phyloP scores from a whole-genome alignment of 2,888 invertebrate genomes.

The Andrena chrysosceles region DNA sequence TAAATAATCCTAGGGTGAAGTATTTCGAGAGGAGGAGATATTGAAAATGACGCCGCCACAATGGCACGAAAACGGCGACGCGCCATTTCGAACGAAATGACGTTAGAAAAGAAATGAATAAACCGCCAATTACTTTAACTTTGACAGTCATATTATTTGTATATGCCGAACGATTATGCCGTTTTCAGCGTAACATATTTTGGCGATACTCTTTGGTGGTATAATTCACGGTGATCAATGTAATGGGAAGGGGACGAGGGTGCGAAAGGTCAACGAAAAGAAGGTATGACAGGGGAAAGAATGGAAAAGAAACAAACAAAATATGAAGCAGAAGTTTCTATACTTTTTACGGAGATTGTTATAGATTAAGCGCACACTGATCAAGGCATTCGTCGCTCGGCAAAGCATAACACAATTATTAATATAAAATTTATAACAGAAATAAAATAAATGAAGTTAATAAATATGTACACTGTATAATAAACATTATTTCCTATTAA shows the following conservation, averaged over 20 bases:
- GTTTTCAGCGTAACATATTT: slow-evolving; percentile 84
- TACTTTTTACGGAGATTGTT: slow-evolving; percentile 85
- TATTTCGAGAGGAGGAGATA: slow-evolving; percentile 69
- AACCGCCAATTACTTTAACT: slow-evolving; percentile 84
- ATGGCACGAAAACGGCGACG: slow-evolving; percentile 61
- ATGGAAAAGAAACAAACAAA: slow-evolving; percentile 72
- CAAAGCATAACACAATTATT: slow-evolving; percentile 84
- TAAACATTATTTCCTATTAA: slow-evolving; percentile 85
- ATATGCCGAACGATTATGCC: slow-evolving; percentile 85
- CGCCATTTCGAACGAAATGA: slow-evolving; percentile 60
- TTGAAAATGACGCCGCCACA: slow-evolving; percentile 53
- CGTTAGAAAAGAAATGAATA: slow-evolving; percentile 72
- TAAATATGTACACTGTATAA: slow-evolving; percentile 85
- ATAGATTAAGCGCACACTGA: slow-evolving; percentile 85
- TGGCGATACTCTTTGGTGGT: slow-evolving; percentile 83
- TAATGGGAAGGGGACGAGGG: slow-evolving; percentile 64
- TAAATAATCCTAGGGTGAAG: slow-evolving; percentile 79
- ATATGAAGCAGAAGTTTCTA: slow-evolving; percentile 83
- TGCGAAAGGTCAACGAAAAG: slow-evolving; percentile 25
- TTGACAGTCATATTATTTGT: slow-evolving; percentile 84
- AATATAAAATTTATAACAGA: slow-evolving; percentile 85
- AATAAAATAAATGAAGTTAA: slow-evolving; percentile 85
- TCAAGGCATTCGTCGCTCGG: slow-evolving; percentile 85
- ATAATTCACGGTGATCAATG: slow-evolving; percentile 75
- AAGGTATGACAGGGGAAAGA: slow-evolving; percentile 38